Percentiles rank a stretch among this genome's conserved stretches.
Conservation (phyloP, 2,888 invertebrate species). For the Ormyrus nitidulus region DNA sequence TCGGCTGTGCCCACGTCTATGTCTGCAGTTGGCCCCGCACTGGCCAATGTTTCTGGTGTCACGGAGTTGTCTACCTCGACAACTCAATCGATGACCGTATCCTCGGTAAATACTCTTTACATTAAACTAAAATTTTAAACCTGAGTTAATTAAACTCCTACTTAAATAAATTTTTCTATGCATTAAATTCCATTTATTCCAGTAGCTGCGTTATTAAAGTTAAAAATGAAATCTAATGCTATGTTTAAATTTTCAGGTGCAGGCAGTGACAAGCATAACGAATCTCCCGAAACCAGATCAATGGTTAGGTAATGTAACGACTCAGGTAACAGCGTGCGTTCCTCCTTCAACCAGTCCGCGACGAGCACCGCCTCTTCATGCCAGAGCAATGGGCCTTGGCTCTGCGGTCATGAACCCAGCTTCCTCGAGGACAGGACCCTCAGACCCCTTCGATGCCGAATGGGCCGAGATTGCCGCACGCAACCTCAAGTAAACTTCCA, state of each 20-base stretch:
- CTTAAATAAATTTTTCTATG: too few relatives aligned
- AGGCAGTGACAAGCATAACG: conserved; percentile 72
- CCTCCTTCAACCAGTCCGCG: conserved; percentile 71
- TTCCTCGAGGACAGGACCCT: conserved; percentile 61
- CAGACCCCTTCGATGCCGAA: conserved; percentile 86
- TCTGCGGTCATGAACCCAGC: conserved; percentile 71
- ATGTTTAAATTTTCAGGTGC: conserved; percentile 64
- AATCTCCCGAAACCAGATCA: conserved; percentile 87
- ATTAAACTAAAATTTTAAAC: too few relatives aligned
- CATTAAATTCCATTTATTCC: too few relatives aligned
- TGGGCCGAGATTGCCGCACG: conserved; percentile 84
- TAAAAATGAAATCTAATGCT: too few relatives aligned
- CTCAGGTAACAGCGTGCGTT: conserved; percentile 75
- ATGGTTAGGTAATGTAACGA: conserved; percentile 86
- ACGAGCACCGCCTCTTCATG: conserved; percentile 78
- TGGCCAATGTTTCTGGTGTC: neutral
- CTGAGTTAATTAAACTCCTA: too few relatives aligned
- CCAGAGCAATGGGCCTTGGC: conserved; percentile 77
- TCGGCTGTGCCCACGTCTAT: neutral
- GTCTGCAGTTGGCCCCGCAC: neutral
- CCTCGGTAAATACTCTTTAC: neutral
- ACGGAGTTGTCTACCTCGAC: conserved; percentile 9
- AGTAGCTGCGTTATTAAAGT: too few relatives aligned
- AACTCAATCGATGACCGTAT: conserved; percentile 7
- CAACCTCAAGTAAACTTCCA: conserved; percentile 75